These are phyloP conservation scores for Ophiodon elongatus DNA, from an alignment of 2,113 vertebrate genomes.

Conservation along the genomic window DNA sequence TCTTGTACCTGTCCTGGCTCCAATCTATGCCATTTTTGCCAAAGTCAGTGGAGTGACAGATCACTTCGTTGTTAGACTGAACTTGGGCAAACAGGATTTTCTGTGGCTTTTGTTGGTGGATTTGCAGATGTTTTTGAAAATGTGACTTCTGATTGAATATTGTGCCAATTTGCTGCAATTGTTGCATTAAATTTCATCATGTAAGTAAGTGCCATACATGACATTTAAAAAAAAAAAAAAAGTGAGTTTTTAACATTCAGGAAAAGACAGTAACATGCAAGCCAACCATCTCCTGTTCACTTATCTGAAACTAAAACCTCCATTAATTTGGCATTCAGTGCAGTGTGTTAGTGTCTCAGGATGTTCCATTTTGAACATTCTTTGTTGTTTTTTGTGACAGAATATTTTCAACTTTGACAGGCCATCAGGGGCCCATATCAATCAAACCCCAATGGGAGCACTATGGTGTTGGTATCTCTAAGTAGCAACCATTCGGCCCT, in stretches of 20 bases:
- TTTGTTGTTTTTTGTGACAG: neutral
- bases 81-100: neutral
- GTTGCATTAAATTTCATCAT: neutral
- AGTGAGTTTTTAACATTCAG: neutral
- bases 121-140: neutral
- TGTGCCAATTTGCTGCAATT: neutral
- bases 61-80: neutral
- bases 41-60: neutral
- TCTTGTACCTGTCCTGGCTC: neutral
- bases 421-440: neutral
- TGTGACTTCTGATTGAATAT: neutral
- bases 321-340: neutral
- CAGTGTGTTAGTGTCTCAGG: neutral
- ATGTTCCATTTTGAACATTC: neutral
- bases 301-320: neutral
- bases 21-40: neutral
- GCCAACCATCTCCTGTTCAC: too few species aligned
- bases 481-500: slow-evolving; percentile 15
- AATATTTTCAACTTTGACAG: neutral
- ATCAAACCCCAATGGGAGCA: slow-evolving; percentile 1
- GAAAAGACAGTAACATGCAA: neutral
- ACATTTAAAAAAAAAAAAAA: too few species aligned
- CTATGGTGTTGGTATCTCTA: slow-evolving; percentile 1
- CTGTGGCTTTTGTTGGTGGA: neutral
- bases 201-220: neutral